phyloP scores from a whole-genome alignment of 2,888 invertebrate genomes.

The Brachyptera putata region DNA sequence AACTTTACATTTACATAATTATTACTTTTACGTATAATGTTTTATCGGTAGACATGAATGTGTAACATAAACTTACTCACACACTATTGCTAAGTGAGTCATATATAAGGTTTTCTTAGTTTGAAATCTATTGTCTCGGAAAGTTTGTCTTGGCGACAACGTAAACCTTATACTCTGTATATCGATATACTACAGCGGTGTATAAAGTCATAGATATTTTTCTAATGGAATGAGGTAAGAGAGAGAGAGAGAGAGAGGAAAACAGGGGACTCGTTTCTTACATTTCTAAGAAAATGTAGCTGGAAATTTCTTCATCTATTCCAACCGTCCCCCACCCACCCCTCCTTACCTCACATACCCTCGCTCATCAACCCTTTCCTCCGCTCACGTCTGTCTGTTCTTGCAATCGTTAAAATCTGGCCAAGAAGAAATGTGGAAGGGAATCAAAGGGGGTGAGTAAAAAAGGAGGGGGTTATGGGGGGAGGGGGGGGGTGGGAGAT shows the following conservation, averaged over 20 bases:
- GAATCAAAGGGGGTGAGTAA: conserved; percentile 33
- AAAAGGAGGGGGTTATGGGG: conserved; percentile 35
- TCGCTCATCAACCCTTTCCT: conserved; percentile 27
- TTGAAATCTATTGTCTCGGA: conserved; percentile 4
- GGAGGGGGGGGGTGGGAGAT: conserved; percentile 34
- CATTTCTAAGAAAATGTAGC: conserved; percentile 50
- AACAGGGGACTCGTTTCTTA: conserved; percentile 12
- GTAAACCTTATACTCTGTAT: neutral
- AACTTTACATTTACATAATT: too few relatives aligned
- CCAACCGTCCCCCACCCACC: conserved; percentile 46
- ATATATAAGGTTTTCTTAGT: too few relatives aligned
- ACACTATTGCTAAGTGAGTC: too few relatives aligned
- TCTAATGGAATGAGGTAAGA: conserved; percentile 12
- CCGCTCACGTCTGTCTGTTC: conserved; percentile 33
- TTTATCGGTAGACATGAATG: too few relatives aligned
- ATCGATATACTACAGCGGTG: neutral
- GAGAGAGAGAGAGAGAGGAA: conserved; percentile 5
- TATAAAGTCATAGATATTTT: conserved; percentile 13
- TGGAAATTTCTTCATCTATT: conserved; percentile 59
- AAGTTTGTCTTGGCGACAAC: neutral
- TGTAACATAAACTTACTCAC: too few relatives aligned
- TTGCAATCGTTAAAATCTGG: conserved; percentile 49
- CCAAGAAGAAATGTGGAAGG: conserved; percentile 37
- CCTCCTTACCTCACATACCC: conserved; percentile 36
- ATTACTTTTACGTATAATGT: too few relatives aligned